A percentile compares a stretch with the other conserved stretches of the same genome.
Evolutionary conservation across 2,113 vertebrate species (phyloP).

Genomic region (Entomyzon cyanotis): DNA sequence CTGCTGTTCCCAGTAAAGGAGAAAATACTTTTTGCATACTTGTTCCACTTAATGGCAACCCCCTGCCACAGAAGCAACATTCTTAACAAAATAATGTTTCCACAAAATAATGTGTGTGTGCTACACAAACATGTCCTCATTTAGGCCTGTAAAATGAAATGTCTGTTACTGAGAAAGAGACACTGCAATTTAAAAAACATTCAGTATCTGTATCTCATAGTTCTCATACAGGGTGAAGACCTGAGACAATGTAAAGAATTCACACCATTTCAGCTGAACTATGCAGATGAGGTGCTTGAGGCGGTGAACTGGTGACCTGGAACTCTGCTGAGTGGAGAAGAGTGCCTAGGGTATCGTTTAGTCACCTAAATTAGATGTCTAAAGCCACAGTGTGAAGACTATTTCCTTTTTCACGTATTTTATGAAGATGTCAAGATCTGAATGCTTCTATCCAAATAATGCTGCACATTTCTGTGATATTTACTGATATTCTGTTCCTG

Average conservation of each 20-base stretch:
- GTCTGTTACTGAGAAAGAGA: neutral
- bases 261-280: slow-evolving; percentile 32
- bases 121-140: neutral
- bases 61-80: neutral
- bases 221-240: neutral
- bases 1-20: neutral
- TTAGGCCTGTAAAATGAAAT: neutral
- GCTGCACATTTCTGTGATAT: neutral
- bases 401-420: neutral
- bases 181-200: neutral
- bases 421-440: neutral
- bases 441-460: neutral
- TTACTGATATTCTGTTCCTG: slow-evolving; percentile 15
- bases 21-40: neutral
- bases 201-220: neutral
- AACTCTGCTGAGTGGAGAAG: slow-evolving; percentile 3
- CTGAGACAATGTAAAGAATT: slow-evolving; percentile 17
- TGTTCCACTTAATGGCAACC: neutral
- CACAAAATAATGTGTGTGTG: neutral
- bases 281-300: slow-evolving; percentile 46
- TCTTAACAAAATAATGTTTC: neutral
- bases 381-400: neutral
- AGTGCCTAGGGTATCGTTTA: neutral
- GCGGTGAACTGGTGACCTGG: neutral
- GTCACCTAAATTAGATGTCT: neutral